These are phyloP conservation scores for Xiphorhynchus erythropygius DNA, from an alignment of 2,797 vertebrate genomes.

Conservation along the genomic window DNA sequence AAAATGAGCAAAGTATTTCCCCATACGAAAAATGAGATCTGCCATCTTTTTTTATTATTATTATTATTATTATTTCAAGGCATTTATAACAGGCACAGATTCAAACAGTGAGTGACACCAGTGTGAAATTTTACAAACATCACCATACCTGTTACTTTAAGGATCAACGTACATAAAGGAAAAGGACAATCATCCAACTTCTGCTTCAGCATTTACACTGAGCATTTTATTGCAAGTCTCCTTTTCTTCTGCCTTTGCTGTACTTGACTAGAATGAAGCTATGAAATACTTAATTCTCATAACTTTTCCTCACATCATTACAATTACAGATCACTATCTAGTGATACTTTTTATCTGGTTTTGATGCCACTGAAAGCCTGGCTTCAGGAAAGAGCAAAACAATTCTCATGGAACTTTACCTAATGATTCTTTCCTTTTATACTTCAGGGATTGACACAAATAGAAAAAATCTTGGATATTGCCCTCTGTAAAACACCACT, in stretches of 20 bases:
- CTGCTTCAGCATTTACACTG: not conserved
- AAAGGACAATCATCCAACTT: not conserved
- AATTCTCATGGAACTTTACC: not conserved
- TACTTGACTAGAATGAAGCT: not conserved
- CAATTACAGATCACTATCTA: not conserved
- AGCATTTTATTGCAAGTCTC: not conserved
- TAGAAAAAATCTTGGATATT: not conserved
- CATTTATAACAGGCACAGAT: not conserved
- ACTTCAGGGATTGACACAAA: constrained; percentile 2
- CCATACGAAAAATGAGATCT: not conserved
- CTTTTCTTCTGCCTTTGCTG: not conserved
- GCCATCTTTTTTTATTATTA: not conserved
- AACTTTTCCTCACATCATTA: not conserved
- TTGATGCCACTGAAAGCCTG: not conserved
- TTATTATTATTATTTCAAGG: not conserved
- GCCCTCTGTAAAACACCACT: not conserved
- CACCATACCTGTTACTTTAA: not conserved
- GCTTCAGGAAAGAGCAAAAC: constrained; percentile 30
- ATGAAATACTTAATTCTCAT: constrained; percentile 2
- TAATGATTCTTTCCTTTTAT: not conserved
- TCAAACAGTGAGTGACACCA: not conserved
- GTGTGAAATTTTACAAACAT: not conserved
- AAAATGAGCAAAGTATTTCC: not conserved
- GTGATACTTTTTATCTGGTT: not conserved
- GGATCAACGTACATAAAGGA: not conserved